Base-by-base conservation (phyloP, 2,888 invertebrate genomes). In the Amblyteles armatorius region DNA sequence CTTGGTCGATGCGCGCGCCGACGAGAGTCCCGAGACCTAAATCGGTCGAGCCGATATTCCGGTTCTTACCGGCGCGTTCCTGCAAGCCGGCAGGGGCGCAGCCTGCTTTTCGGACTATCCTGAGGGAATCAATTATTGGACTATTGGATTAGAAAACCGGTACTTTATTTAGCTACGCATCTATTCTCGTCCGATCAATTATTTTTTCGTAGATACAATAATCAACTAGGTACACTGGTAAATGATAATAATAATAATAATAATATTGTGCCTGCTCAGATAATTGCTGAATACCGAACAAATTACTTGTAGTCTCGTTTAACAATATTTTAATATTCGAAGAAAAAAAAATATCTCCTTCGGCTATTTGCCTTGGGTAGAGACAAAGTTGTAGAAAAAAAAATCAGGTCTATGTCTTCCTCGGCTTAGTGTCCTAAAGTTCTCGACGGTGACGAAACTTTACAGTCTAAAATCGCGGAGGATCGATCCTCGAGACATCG, bases 101-200 rank as follows among this genome's bases (percentile, higher is more conserved):
- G 22, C 40, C 40, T 40, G 40, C 44, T 44, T 44, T 48, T 48
- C 16, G 13, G 44, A 48, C 16, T 3, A 57, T 22, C 9, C 13
- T 22, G 11, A 22, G 57, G 68, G 63, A 68, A 22, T 36, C 0
- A 77, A 79, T 77, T 71, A 72, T 44, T 57, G 69, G 16, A 48
- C 50, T 16, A 55, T n/a, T 13, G 16, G 13, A 57, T 67, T 87
- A 85, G 76, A 87, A 87, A 87, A 87, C 79, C 79, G 83, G 79
- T 83, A 77, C 79, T 87, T 87, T 91, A 91, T 91, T 91, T 83
- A 89, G 86, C 86, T 88, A 89, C 89, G 89, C 84, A 85, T 67
- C 74, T 82, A 82, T 79, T 65, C 79, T 71, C 44, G 67, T 73
- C 67, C 67, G 36, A 78, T 82, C 71, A 76, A 73, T 78, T 81